phyloP scores from a whole-genome alignment of 2,113 vertebrate species.

The Ochotona curzoniae region DNA sequence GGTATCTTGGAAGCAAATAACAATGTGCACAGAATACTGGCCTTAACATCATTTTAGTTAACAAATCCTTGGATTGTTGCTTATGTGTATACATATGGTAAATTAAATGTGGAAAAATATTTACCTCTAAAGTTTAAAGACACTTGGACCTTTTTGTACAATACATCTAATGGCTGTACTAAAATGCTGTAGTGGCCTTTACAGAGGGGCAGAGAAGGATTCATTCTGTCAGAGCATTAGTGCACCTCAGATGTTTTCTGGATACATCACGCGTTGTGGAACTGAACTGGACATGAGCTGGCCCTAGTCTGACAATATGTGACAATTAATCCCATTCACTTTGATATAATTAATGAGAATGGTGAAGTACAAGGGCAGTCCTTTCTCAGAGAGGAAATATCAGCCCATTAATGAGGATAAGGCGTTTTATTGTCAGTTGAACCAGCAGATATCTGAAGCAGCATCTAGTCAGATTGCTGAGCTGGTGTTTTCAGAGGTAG shows the following conservation, averaged over 20 bases:
- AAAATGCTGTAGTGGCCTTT: fast-evolving
- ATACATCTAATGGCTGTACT: background rate
- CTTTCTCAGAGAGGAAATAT: slow-evolving; percentile 55
- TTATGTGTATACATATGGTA: background rate
- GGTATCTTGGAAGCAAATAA: background rate
- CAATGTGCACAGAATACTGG: background rate
- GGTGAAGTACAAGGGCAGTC: slow-evolving; percentile 10
- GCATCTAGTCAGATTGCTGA: slow-evolving; percentile 31
- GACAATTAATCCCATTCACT: slow-evolving; percentile 6
- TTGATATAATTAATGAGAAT: slow-evolving; percentile 44
- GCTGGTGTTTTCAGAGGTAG: background rate
- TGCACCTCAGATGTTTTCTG: background rate
- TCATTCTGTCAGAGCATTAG: background rate
- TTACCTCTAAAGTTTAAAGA: background rate
- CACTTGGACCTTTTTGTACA: background rate
- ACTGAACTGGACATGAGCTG: background rate
- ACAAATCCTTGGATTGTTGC: background rate
- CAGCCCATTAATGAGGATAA: slow-evolving; percentile 36
- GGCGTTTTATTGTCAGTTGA: background rate
- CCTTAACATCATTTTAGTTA: slow-evolving; percentile 25
- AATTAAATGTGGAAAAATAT: slow-evolving; percentile 17
- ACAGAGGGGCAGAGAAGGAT: fast-evolving
- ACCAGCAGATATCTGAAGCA: slow-evolving; percentile 31
- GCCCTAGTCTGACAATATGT: background rate
- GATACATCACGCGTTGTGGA: background rate